Percentiles rank a stretch among this genome's conserved stretches.
phyloP scores from a whole-genome alignment of 2,888 invertebrate genomes.

The Bellardia bayeri region DNA sequence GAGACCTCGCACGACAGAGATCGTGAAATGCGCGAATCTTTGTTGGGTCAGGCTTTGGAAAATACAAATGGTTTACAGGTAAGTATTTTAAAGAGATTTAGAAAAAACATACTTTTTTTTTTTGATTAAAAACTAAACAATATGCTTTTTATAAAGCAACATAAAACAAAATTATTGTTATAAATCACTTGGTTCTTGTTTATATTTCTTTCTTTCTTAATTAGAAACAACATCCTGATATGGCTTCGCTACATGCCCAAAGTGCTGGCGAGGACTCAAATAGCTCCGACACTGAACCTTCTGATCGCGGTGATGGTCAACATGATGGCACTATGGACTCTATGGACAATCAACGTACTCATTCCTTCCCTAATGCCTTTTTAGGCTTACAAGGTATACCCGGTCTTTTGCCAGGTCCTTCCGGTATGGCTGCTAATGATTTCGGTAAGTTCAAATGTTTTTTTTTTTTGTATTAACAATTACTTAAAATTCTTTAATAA shows the following conservation, averaged over 20 bases:
- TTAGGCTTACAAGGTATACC: conserved; percentile 91
- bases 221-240: conserved; percentile 86
- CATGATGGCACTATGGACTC: conserved; percentile 87
- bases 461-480: background rate
- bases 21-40: conserved; percentile 86
- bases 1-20: conserved; percentile 84
- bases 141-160: no score
- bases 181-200: no score
- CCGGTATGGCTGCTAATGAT: conserved; percentile 92
- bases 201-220: background rate
- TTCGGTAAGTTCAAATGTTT: conserved; percentile 88
- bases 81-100: conserved; percentile 24
- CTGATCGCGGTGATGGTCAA: conserved; percentile 87
- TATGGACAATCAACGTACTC: conserved; percentile 88
- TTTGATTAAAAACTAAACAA: no score
- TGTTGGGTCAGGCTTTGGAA: conserved; percentile 91
- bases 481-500: conserved; percentile 20
- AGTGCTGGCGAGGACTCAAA: conserved; percentile 93
- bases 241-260: conserved; percentile 86
- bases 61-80: conserved; percentile 86
- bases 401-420: conserved; percentile 94
- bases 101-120: no score
- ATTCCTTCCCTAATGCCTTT: conserved; percentile 91
- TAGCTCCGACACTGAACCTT: conserved; percentile 92
- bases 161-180: no score